phyloP scores from a whole-genome alignment of 2,113 vertebrate species.

The Ascaphus truei region DNA sequence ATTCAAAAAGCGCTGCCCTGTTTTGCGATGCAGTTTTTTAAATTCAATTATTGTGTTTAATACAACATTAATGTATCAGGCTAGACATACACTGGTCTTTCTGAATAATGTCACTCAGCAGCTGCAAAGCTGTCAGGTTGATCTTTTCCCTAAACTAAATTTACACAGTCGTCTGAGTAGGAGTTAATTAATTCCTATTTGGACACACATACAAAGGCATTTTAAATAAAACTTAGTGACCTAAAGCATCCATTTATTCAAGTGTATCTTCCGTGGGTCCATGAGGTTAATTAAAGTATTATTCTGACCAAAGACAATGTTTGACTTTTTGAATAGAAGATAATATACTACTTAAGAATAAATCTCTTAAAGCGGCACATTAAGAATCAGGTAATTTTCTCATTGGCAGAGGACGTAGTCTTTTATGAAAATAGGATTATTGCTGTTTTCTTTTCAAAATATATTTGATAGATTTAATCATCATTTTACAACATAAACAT shows the following conservation, averaged over 20 bases:
- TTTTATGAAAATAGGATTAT: neutral
- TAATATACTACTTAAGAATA: slow-evolving; percentile 20
- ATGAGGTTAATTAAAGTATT: slow-evolving; percentile 27
- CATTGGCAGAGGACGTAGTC: neutral
- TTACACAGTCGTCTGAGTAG: slow-evolving; percentile 42
- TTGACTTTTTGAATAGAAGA: slow-evolving; percentile 23
- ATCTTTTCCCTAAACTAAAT: slow-evolving; percentile 39
- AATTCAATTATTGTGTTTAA: slow-evolving; percentile 4
- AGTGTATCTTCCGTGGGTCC: slow-evolving; percentile 9
- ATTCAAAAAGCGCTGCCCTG: too few species aligned
- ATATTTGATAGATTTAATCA: neutral
- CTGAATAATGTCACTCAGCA: slow-evolving; percentile 47
- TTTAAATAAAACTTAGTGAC: slow-evolving; percentile 39
- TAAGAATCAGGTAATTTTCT: neutral
- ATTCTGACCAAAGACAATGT: slow-evolving; percentile 13
- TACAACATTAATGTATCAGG: slow-evolving; percentile 11
- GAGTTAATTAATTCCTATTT: slow-evolving; percentile 45
- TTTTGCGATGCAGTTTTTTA: too few species aligned
- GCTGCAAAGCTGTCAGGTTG: slow-evolving; percentile 48
- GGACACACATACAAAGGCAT: slow-evolving; percentile 31
- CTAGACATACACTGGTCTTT: slow-evolving; percentile 33
- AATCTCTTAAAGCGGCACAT: slow-evolving; percentile 17
- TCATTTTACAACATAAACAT: neutral
- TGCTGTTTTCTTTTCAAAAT: neutral
- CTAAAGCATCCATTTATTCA: slow-evolving; percentile 16